Percentiles rank a stretch among this genome's conserved stretches.
These are phyloP conservation scores for Venturia canescens DNA, from an alignment of 1,140 invertebrate species.

Conservation along the genomic window DNA sequence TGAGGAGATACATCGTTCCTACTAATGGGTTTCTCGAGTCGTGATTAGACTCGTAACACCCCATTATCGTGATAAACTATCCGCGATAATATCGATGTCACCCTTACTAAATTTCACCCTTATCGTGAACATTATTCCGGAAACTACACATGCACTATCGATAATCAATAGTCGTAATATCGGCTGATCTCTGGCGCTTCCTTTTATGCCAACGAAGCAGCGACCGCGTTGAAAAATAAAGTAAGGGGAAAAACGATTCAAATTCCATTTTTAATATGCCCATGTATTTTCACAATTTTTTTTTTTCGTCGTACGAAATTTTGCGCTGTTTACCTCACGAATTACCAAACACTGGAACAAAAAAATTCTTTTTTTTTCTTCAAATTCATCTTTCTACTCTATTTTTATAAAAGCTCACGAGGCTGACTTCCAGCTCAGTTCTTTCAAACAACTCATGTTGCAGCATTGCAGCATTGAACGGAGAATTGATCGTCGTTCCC, in stretches of 20 bases:
- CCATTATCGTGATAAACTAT: conserved; percentile 35
- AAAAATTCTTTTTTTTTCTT: no score
- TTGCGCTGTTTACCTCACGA: no score
- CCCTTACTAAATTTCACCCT: conserved; percentile 32
- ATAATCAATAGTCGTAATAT: conserved; percentile 28
- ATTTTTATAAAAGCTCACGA: no score
- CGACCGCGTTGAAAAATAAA: not conserved
- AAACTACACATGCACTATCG: conserved; percentile 8
- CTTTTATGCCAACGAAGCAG: not conserved
- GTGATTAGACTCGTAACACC: conserved; percentile 36
- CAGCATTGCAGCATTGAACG: no score
- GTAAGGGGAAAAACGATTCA: not conserved
- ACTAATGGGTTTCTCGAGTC: conserved; percentile 40
- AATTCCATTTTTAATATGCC: no score
- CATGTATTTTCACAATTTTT: no score
- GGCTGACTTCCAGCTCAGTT: no score
- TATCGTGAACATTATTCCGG: conserved; percentile 20
- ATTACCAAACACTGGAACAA: no score
- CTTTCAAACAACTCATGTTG: no score
- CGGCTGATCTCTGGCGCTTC: not conserved
- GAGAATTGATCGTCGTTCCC: no score
- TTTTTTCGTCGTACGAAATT: no score
- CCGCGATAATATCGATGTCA: conserved; percentile 24
- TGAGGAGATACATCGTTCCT: conserved; percentile 14
- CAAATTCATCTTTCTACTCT: no score